Conservation (phyloP, 2,888 invertebrate species). For the Bellardia pandia region DNA sequence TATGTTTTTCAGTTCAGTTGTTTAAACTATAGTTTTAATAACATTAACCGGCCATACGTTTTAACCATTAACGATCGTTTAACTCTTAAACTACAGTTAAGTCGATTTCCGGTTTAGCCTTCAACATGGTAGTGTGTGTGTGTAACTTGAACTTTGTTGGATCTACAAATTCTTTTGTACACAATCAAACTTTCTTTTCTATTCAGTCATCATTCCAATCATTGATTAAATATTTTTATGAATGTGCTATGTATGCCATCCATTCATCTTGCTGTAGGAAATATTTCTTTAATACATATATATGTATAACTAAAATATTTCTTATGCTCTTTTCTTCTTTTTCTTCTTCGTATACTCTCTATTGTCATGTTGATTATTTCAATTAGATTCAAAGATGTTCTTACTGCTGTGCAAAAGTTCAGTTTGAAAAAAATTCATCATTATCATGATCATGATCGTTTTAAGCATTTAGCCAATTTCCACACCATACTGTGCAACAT, state of each 20-base stretch:
- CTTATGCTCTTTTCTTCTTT: background rate
- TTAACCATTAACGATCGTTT: no score
- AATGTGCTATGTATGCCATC: no score
- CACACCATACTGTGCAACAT: background rate
- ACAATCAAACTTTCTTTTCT: background rate
- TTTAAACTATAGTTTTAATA: no score
- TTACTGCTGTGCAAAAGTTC: conserved; percentile 35
- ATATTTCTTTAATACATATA: no score
- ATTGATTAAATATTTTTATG: conserved; percentile 1
- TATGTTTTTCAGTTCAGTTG: no score
- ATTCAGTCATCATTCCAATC: background rate
- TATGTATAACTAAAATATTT: no score
- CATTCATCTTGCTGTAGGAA: no score
- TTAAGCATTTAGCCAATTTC: background rate
- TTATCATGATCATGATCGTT: conserved; percentile 12
- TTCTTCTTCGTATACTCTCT: background rate
- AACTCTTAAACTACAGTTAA: no score
- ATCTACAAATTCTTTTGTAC: background rate
- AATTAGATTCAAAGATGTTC: conserved; percentile 13
- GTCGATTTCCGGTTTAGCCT: background rate
- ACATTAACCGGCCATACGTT: no score
- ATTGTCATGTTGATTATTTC: conserved; percentile 37
- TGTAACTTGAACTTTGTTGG: background rate
- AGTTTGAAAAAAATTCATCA: conserved; percentile 1
- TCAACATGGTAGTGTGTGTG: background rate